Conservation (phyloP, 1,140 invertebrate species). For the Conopomorpha cramerella region DNA sequence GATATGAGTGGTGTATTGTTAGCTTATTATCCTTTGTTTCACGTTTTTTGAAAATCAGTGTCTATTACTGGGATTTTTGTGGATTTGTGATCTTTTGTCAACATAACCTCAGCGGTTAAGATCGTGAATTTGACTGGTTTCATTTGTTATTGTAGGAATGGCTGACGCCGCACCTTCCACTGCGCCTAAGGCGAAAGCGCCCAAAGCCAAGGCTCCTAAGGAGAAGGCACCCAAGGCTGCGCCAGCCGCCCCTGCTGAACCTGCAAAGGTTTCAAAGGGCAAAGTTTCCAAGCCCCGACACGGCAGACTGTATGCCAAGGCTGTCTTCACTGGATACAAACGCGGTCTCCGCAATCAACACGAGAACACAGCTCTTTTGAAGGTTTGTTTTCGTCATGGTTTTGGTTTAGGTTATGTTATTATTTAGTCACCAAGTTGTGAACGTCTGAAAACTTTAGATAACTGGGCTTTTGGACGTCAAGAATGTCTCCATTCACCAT, state of each 20-base stretch:
- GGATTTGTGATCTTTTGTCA: conserved; percentile 31
- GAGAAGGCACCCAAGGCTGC: conserved; percentile 62
- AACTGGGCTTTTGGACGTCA: too few relatives aligned
- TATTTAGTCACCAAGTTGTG: too few relatives aligned
- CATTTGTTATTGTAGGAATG: conserved; percentile 61
- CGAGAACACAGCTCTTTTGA: conserved; percentile 94
- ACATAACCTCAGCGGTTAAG: conserved; percentile 40
- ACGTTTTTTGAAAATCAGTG: conserved; percentile 2
- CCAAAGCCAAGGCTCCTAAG: conserved; percentile 63
- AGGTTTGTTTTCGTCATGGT: conserved; percentile 62
- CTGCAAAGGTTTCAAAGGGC: conserved; percentile 61
- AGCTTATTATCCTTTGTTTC: not conserved
- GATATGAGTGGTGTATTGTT: not conserved
- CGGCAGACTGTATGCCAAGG: conserved; percentile 92
- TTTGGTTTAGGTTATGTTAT: not conserved
- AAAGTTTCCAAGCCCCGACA: conserved; percentile 69
- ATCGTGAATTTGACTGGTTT: conserved; percentile 1
- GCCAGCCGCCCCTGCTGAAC: conserved; percentile 45
- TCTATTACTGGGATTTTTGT: too few relatives aligned
- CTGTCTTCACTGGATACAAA: conserved; percentile 97
- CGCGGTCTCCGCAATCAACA: conserved; percentile 96
- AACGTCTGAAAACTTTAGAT: too few relatives aligned
- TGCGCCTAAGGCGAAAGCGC: conserved; percentile 65
- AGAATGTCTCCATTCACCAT: too few relatives aligned
- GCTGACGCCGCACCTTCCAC: conserved; percentile 62